These are phyloP conservation scores for Ailurus styani DNA, from an alignment of 2,113 vertebrate genomes.

Conservation along the genomic window DNA sequence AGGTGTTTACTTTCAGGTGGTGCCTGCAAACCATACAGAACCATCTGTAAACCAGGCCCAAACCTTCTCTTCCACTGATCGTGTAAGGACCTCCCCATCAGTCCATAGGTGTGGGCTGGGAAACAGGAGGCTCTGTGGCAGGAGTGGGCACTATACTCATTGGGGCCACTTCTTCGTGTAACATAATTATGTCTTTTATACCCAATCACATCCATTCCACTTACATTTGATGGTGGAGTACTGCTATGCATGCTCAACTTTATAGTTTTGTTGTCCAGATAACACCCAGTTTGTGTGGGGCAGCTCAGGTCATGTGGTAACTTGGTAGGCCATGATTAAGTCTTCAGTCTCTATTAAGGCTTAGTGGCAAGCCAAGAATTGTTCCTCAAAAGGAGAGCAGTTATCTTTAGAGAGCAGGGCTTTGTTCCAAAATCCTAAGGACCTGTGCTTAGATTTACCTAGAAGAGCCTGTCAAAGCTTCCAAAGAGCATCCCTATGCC, in stretches of 20 bases:
- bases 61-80: not conserved
- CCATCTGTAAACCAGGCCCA: not conserved
- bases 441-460: not conserved
- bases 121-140: not conserved
- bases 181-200: not conserved
- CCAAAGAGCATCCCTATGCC: not conserved
- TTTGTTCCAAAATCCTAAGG: not conserved
- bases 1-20: not conserved
- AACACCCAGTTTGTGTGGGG: not conserved
- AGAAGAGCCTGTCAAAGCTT: not conserved
- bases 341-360: not conserved
- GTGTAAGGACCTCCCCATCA: not conserved
- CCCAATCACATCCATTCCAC: not conserved
- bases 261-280: not conserved
- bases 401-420: not conserved
- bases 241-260: not conserved
- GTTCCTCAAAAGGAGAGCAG: not conserved
- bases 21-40: not conserved
- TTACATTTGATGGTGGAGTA: not conserved
- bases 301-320: not conserved
- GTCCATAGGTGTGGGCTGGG: not conserved
- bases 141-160: not conserved
- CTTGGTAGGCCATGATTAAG: not conserved
- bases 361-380: not conserved
- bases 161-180: not conserved